Evolutionary conservation across 2,888 invertebrate genomes (phyloP), one percentile per base, ranked within the genome.

Genomic region (Athripsodes cinereus): DNA sequence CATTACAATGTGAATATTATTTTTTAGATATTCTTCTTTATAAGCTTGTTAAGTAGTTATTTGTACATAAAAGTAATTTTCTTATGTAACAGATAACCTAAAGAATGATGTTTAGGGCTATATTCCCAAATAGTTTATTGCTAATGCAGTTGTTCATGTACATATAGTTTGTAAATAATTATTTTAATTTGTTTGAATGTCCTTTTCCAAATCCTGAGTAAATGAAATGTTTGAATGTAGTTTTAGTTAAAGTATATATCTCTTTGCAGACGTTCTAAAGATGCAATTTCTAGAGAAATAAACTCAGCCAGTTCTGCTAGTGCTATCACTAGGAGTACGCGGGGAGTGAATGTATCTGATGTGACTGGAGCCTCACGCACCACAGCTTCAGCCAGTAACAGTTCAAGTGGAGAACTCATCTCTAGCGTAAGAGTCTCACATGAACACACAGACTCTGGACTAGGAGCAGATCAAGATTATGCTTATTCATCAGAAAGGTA

Each of bases 401-500:
- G 79, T 63, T 79, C 79, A 35, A 79, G 79, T 58, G 79, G 79
- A 13, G 79, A 79, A 64, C 70, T 79, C 57, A 78, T 79, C 61
- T 72, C 75, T 13, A 78, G 78, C 63, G 73, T 81, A 16, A 71
- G 85, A 62, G 84, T 85, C 34, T 87, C 84, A 22, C 88, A 88
- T 65, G 88, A 88, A 67, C 88, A 88, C 67, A 87, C 87, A 0
- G 88, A 88, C 71, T 88, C 88, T 0, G 88, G 88, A 0, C 74
- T 88, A 3, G 88, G 88, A 49, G 86, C 85, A 18, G 88, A 88
- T 71, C 88, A 88, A 70, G 88, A 88, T 67, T 87, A 86, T 69
- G 83, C 85, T 35, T 85, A 86, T 71, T 83, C 83, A 62, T 85
- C 84, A 26, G 85, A 85, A 72, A 81, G 85, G 86, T 85, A 71